Evolutionary conservation across 2,797 vertebrate species (phyloP).

Genomic region (Sebastes goodei): DNA sequence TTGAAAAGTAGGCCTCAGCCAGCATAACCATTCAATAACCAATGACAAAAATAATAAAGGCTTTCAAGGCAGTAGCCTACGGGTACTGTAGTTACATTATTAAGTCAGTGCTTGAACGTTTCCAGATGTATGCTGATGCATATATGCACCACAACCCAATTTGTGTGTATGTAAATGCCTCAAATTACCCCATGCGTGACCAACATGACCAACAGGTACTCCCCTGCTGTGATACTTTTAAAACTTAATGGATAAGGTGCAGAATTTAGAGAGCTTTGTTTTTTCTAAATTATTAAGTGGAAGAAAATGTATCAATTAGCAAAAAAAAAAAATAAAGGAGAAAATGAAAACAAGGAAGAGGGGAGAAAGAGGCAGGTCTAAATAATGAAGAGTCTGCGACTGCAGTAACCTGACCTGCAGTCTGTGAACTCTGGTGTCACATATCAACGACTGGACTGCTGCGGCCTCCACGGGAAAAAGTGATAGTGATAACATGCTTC

Average conservation of each 20-base stretch:
- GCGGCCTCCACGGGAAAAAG: constrained; percentile 8
- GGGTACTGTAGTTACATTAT: neutral
- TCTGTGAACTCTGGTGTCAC: constrained; percentile 57
- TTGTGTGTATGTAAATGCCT: neutral
- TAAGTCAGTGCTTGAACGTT: neutral
- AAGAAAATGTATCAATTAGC: neutral
- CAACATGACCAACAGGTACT: neutral
- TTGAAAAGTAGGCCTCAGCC: neutral
- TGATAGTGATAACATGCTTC: neutral
- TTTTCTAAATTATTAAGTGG: neutral
- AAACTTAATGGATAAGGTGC: neutral
- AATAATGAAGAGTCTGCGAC: constrained; percentile 70
- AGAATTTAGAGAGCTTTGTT: neutral
- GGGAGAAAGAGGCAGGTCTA: constrained; percentile 40
- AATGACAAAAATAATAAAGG: neutral
- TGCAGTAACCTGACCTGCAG: constrained; percentile 61
- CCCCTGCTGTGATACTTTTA: neutral
- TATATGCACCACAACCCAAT: neutral
- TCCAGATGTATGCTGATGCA: neutral
- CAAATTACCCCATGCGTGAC: neutral
- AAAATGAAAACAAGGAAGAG: constrained; percentile 14
- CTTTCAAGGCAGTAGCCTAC: neutral
- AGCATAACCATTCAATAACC: neutral
- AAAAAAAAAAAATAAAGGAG: neutral
- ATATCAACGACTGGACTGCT: constrained; percentile 28